Evolutionary conservation across 2,797 vertebrate species (phyloP).

Genomic region (Clamator glandarius): DNA sequence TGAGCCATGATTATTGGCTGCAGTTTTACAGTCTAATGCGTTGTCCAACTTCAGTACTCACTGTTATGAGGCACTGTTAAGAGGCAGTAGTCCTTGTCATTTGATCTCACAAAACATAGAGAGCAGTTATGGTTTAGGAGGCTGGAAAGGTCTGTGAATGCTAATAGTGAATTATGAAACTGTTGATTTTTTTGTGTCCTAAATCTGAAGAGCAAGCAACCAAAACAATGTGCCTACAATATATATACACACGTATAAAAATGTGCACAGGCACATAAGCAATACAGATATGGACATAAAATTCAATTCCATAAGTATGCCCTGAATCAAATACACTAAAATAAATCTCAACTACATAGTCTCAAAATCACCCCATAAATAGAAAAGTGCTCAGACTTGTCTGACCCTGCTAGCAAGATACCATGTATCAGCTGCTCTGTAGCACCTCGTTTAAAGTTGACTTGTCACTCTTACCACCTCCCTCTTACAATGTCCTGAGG

Average conservation of each 20-base stretch:
- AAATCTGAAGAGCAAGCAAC: constrained; percentile 13
- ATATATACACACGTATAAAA: not conserved
- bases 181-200: constrained; percentile 7
- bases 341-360: not conserved
- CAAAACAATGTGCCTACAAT: not conserved
- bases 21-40: not conserved
- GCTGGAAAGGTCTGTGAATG: constrained; percentile 14
- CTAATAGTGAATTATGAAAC: constrained; percentile 33
- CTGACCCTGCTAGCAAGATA: not conserved
- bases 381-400: not conserved
- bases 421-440: not conserved
- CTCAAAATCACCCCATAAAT: not conserved
- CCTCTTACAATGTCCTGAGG: not conserved
- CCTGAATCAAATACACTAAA: not conserved
- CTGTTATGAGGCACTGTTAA: not conserved
- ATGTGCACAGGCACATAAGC: accelerated
- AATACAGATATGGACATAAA: not conserved
- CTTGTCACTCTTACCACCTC: not conserved
- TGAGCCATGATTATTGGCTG: constrained; percentile 2
- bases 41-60: constrained; percentile 18
- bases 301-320: accelerated
- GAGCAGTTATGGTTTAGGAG: not conserved
- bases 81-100: not conserved
- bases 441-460: not conserved
- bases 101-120: not conserved